Conservation (phyloP, 2,113 vertebrate species). For the Pangasianodon hypophthalmus region DNA sequence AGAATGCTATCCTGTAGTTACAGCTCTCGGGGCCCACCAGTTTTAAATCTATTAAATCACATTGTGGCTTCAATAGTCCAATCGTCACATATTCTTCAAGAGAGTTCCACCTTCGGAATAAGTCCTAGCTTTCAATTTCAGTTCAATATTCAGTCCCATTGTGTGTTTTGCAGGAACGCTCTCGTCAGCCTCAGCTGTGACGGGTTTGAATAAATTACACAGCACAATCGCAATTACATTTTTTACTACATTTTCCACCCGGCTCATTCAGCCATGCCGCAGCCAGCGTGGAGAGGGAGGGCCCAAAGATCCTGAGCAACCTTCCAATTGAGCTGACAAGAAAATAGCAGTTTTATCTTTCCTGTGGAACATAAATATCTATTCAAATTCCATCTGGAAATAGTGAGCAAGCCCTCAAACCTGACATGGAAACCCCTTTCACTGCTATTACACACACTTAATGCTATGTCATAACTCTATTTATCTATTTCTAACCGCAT, state of each 20-base stretch:
- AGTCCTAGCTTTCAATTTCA: slow-evolving; percentile 8
- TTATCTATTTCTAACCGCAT: not conserved
- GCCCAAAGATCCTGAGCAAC: slow-evolving; percentile 31
- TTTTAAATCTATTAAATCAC: not conserved
- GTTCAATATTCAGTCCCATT: slow-evolving; percentile 27
- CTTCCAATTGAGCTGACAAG: slow-evolving; percentile 48
- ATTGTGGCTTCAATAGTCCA: not conserved
- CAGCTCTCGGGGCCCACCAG: not conserved
- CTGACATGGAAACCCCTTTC: slow-evolving; percentile 18
- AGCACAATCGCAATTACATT: slow-evolving; percentile 50
- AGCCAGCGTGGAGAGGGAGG: slow-evolving; percentile 15
- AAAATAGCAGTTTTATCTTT: slow-evolving; percentile 51
- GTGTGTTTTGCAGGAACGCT: slow-evolving; percentile 18
- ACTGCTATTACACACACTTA: not conserved
- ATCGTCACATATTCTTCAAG: not conserved
- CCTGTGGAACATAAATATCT: slow-evolving; percentile 38
- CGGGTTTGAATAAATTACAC: slow-evolving; percentile 51
- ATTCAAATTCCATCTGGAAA: slow-evolving; percentile 44
- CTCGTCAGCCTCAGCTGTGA: slow-evolving; percentile 32
- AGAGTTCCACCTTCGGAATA: slow-evolving; percentile 7
- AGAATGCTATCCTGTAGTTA: slow-evolving; percentile 22
- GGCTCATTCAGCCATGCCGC: slow-evolving; percentile 33
- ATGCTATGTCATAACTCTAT: slow-evolving; percentile 14
- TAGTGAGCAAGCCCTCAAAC: not conserved
- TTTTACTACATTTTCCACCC: slow-evolving; percentile 46